Conservation (phyloP, 2,113 vertebrate species). For the Limanda limanda region DNA sequence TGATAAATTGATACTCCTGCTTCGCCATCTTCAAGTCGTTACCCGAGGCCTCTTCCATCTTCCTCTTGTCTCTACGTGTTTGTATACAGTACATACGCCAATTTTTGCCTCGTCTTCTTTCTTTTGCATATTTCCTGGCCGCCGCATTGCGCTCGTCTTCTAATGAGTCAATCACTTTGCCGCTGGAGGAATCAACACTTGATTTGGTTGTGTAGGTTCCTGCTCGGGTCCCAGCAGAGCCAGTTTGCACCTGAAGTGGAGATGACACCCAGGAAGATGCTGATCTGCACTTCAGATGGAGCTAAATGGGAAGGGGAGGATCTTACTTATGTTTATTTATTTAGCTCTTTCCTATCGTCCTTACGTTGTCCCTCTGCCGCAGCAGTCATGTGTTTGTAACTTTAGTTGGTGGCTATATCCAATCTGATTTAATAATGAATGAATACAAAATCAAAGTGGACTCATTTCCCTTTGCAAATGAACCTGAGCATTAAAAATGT, state of each 20-base stretch:
- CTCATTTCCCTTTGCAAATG: slow-evolving; percentile 24
- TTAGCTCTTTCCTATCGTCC: neutral
- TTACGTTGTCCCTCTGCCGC: slow-evolving; percentile 9
- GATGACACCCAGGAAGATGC: slow-evolving; percentile 22
- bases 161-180: slow-evolving; percentile 19
- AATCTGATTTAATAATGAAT: neutral
- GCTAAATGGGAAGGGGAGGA: slow-evolving; percentile 30
- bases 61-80: slow-evolving; percentile 25
- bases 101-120: slow-evolving; percentile 19
- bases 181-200: slow-evolving; percentile 5
- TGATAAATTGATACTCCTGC: slow-evolving; percentile 34
- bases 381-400: neutral
- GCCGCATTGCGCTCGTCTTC: neutral
- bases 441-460: slow-evolving; percentile 17
- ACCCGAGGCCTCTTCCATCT: slow-evolving; percentile 28
- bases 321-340: neutral
- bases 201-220: slow-evolving; percentile 27
- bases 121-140: slow-evolving; percentile 14
- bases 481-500: slow-evolving; percentile 54
- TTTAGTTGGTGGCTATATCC: no score
- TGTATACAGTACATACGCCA: slow-evolving; percentile 14
- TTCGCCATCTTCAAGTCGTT: slow-evolving; percentile 29
- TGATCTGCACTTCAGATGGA: slow-evolving; percentile 34
- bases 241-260: slow-evolving; percentile 26
- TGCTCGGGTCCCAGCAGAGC: slow-evolving; percentile 20